Evolutionary conservation across 2,888 invertebrate genomes (phyloP).

Genomic region (Drosophila recens): DNA sequence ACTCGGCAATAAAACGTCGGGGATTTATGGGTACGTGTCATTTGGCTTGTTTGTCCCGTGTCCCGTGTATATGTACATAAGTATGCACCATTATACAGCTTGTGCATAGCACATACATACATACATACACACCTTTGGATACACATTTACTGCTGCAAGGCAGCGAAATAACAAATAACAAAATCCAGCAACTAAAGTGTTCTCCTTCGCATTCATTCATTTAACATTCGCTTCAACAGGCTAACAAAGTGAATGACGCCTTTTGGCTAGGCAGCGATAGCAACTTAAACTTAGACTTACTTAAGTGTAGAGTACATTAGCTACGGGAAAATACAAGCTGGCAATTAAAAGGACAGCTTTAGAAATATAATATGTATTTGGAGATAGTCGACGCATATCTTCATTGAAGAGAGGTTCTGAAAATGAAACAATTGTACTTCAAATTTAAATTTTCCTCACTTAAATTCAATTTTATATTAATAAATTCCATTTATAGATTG

Average conservation of each 20-base stretch:
- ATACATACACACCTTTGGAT: background rate
- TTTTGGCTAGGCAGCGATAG: constrained; percentile 31
- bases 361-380: too few species aligned
- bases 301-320: constrained; percentile 14
- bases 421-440: too few species aligned
- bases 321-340: background rate
- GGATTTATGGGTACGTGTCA: constrained; percentile 77
- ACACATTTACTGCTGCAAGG: constrained; percentile 17
- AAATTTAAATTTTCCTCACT: too few species aligned
- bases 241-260: constrained; percentile 41
- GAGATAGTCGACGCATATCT: too few species aligned
- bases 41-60: constrained; percentile 69
- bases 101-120: too few species aligned
- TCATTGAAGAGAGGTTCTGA: too few species aligned
- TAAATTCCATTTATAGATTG: too few species aligned
- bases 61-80: constrained; percentile 3
- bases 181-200: constrained; percentile 48
- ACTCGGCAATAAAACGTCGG: constrained; percentile 70
- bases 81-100: too few species aligned
- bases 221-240: constrained; percentile 50
- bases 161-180: constrained; percentile 56
- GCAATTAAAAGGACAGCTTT: background rate
- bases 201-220: constrained; percentile 28
- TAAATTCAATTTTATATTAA: too few species aligned
- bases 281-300: background rate